Conservation (phyloP, 2,113 vertebrate genomes). For the Petaurus breviceps region DNA sequence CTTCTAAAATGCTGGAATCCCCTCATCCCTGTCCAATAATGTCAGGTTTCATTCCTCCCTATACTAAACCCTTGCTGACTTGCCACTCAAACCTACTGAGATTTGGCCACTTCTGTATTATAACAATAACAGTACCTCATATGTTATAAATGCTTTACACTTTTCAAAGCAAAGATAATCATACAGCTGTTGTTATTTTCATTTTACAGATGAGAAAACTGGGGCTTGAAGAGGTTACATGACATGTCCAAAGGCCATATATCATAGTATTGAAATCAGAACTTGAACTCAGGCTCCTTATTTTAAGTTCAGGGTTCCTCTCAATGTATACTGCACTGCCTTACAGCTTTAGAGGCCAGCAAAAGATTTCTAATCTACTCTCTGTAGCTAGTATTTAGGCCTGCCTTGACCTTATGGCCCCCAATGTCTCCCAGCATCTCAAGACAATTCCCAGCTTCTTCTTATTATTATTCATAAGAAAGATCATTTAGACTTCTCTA, state of each 20-base stretch:
- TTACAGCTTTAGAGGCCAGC: background rate
- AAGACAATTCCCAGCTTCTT: background rate
- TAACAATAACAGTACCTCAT: background rate
- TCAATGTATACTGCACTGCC: background rate
- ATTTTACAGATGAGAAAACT: background rate
- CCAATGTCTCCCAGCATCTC: background rate
- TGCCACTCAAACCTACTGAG: background rate
- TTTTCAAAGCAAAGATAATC: background rate
- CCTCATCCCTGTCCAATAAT: background rate
- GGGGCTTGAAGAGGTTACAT: background rate
- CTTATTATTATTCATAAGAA: background rate
- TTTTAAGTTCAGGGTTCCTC: background rate
- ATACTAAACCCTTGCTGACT: background rate
- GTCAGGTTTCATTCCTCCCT: background rate
- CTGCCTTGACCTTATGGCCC: background rate
- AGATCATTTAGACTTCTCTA: background rate
- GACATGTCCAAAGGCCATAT: background rate
- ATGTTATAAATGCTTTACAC: background rate
- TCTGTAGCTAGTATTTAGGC: background rate
- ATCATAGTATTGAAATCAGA: background rate
- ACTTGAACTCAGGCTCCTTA: background rate
- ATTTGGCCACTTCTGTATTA: background rate
- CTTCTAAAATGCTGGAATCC: background rate
- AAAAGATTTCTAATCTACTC: background rate
- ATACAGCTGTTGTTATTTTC: background rate